phyloP scores from a whole-genome alignment of 2,113 vertebrate species.

The Entelurus aequoreus region DNA sequence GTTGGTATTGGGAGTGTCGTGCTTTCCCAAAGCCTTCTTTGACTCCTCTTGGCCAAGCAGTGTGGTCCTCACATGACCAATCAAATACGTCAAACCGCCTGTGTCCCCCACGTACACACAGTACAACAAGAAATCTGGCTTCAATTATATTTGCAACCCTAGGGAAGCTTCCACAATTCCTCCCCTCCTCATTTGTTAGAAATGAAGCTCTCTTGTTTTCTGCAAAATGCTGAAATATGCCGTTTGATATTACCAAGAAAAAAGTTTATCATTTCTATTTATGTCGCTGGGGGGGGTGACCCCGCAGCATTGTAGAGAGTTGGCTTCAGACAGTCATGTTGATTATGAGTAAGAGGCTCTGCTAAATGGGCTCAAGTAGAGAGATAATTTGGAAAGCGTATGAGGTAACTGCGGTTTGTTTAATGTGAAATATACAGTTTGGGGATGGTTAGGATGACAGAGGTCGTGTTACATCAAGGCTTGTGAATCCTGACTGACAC shows the following conservation, averaged over 20 bases:
- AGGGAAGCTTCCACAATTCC: conserved; percentile 65
- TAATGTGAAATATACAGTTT: conserved; percentile 59
- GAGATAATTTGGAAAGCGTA: conserved; percentile 63
- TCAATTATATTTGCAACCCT: conserved; percentile 70
- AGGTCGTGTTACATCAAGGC: conserved; percentile 58
- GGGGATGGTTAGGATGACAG: conserved; percentile 39
- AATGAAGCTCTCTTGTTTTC: conserved; percentile 68
- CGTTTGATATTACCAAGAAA: conserved; percentile 73
- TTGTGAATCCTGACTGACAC: conserved; percentile 63
- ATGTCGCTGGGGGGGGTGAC: conserved; percentile 66
- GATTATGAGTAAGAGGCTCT: conserved; percentile 62
- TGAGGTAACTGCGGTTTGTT: conserved; percentile 69
- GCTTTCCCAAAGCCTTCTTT: conserved; percentile 45
- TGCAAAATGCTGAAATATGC: conserved; percentile 71
- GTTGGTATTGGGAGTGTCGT: conserved; percentile 32
- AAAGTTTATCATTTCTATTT: conserved; percentile 73
- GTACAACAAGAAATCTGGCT: conserved; percentile 68
- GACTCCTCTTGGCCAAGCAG: conserved; percentile 44
- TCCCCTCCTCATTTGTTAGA: conserved; percentile 71
- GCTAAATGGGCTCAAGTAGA: conserved; percentile 61
- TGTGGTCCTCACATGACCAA: conserved; percentile 74
- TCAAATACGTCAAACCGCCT: conserved; percentile 68
- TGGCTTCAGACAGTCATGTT: conserved; percentile 51
- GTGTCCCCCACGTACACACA: conserved; percentile 50
- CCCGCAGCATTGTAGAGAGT: conserved; percentile 46